Base-by-base conservation (phyloP, 2,888 invertebrate species). In the Lepeophtheirus nordmannii region DNA sequence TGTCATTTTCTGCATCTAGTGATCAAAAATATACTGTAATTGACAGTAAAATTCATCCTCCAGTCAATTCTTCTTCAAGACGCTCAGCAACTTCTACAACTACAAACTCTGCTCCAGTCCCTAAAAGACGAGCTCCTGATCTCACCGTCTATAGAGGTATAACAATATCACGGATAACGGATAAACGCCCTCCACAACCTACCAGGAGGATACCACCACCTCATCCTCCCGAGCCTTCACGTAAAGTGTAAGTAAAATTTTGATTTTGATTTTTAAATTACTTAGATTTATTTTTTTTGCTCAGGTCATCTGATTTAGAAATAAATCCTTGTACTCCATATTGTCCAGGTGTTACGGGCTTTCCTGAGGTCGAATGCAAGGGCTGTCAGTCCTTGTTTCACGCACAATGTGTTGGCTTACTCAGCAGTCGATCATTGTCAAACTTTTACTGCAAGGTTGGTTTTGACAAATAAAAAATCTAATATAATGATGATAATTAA, bases 21-120 rank as follows among this genome's bases (percentile, higher is more conserved):
- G 60, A 66, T 41, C 60, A 60, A 41, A 66, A 66, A 30, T 66
- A 66, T 30, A 60, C 58, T 22, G 66, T 66, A 12, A 66, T 66
- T 14, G 66, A 66, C 60, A 46, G 17, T 23, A 66, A 66, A 60
- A 66, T 66, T 37, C 66, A 66, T 41, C 66, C 66, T n/a, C 60
- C 66, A 14, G 66, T 66, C 22, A 37, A 46, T 46, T 46, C 53
- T 14, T 41, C 41, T 17, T 46, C 53, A 46, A 30, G 7, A 30
- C 30, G 30, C 30, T 30, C 30, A 5, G 30, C 30, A 30, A 30
- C 30, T 30, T 30, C 30, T 30, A 30, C 30, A 5, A 30, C 30
- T 30, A n/a, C 53, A 5, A 46, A 46, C 17, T 17, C 53, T n/a
- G 17, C 8, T 17, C 53, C 53, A 3, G 53, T 17, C 2, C 53